These are phyloP conservation scores for Aptenodytes forsteri DNA, from an alignment of 2,113 vertebrate species.

Conservation along the genomic window DNA sequence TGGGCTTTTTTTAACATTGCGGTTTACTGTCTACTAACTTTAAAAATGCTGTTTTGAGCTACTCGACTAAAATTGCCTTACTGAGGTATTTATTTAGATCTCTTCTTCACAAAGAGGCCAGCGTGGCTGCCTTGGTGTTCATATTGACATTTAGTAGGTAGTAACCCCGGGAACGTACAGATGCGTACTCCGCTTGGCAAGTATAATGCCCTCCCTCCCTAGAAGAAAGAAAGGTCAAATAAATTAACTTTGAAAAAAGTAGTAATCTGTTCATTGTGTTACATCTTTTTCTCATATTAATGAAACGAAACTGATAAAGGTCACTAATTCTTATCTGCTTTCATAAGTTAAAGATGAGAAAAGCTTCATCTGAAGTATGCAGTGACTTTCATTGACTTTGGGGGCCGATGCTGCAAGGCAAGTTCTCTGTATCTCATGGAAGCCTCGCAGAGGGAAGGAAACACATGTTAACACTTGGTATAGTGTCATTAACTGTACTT, in stretches of 20 bases:
- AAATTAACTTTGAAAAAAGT: conserved; percentile 56
- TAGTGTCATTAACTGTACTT: background rate
- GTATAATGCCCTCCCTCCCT: background rate
- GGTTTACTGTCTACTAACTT: background rate
- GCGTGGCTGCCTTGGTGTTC: background rate
- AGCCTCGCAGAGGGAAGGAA: background rate
- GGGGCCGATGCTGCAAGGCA: background rate
- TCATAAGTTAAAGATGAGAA: conserved; percentile 5
- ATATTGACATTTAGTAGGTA: background rate
- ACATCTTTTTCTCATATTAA: conserved; percentile 38
- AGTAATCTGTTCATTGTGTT: conserved; percentile 57
- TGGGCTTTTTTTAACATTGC: background rate
- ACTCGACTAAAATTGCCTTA: background rate
- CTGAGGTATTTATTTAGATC: background rate
- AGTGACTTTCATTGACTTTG: conserved; percentile 17
- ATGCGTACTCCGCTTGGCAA: background rate
- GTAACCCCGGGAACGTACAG: conserved; percentile 17
- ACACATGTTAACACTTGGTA: background rate
- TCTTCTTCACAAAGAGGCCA: background rate
- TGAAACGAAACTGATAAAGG: conserved; percentile 25
- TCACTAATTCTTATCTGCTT: conserved; percentile 36
- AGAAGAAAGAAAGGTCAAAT: conserved; percentile 54
- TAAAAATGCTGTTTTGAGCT: background rate
- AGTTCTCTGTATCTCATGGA: background rate
- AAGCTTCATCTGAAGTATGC: conserved; percentile 2